phyloP scores from a whole-genome alignment of 2,888 invertebrate genomes.

The Thera britannica region DNA sequence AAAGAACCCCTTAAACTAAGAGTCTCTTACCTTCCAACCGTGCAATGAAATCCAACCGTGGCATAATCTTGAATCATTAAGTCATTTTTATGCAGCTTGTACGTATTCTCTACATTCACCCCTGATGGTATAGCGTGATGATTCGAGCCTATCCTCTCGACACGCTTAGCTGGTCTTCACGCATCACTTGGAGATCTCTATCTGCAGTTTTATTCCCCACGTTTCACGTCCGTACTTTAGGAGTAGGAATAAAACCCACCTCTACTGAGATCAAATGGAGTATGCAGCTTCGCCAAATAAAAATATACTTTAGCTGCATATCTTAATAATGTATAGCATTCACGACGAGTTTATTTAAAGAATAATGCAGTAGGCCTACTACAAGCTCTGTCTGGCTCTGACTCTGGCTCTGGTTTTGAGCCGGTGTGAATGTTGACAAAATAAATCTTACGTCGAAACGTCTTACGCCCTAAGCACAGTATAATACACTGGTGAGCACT shows the following conservation, averaged over 20 bases:
- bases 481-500: too few relatives aligned
- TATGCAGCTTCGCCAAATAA: background rate
- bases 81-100: constrained; percentile 28
- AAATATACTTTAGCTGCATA: background rate
- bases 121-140: constrained; percentile 28
- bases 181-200: constrained; percentile 37
- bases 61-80: constrained; percentile 30
- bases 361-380: too few relatives aligned
- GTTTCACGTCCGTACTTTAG: constrained; percentile 3
- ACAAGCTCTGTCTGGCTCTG: too few relatives aligned
- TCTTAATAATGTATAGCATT: too few relatives aligned
- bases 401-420: too few relatives aligned
- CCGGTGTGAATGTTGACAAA: too few relatives aligned
- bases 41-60: constrained; percentile 21
- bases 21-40: constrained; percentile 24
- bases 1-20: constrained; percentile 19
- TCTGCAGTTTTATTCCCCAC: constrained; percentile 29
- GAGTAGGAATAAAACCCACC: constrained; percentile 4
- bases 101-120: constrained; percentile 21
- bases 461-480: too few relatives aligned
- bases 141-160: constrained; percentile 32
- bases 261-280: background rate
- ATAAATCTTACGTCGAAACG: too few relatives aligned
- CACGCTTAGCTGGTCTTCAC: constrained; percentile 35
- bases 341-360: too few relatives aligned